Evolutionary conservation across 2,797 vertebrate species (phyloP).

Genomic region (Oreochromis mossambicus): DNA sequence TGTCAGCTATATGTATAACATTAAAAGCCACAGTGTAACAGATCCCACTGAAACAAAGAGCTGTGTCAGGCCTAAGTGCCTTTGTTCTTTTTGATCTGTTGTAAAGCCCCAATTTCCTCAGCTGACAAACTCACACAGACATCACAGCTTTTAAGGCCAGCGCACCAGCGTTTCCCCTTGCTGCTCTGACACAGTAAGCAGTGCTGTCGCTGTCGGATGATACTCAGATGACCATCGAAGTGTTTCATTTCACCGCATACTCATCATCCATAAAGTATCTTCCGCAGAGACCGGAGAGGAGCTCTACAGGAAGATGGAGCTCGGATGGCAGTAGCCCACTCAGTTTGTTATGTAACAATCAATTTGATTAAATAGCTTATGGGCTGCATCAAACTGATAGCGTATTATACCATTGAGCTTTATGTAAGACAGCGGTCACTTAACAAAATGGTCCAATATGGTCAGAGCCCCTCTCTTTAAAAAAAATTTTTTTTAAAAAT

Average conservation of each 20-base stretch:
- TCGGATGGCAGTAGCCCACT: slow-evolving; percentile 63
- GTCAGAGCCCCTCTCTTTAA: not conserved
- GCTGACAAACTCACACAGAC: not conserved
- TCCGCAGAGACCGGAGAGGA: slow-evolving; percentile 43
- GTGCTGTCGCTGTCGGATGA: slow-evolving; percentile 33
- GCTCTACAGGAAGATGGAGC: slow-evolving; percentile 61
- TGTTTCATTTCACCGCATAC: slow-evolving; percentile 48
- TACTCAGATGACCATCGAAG: slow-evolving; percentile 39
- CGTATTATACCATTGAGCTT: slow-evolving; percentile 36
- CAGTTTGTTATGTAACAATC: slow-evolving; percentile 69
- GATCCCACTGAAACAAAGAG: not conserved
- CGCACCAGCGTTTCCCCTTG: slow-evolving; percentile 11
- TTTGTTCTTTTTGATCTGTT: slow-evolving; percentile 8
- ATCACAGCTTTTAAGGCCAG: slow-evolving; percentile 1
- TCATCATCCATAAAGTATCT: slow-evolving; percentile 60
- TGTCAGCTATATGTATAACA: not conserved
- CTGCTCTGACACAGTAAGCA: slow-evolving; percentile 16
- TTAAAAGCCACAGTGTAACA: not conserved
- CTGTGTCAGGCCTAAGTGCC: not conserved
- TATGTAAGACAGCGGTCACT: slow-evolving; percentile 42
- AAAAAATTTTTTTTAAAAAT: too few species aligned
- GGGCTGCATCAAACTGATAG: slow-evolving; percentile 50
- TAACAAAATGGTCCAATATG: slow-evolving; percentile 14
- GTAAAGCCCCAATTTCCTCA: not conserved
- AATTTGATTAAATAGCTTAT: slow-evolving; percentile 68